Percentiles rank a stretch among this genome's conserved stretches.
phyloP scores from a whole-genome alignment of 2,113 vertebrate species.

The Uria lomvia region DNA sequence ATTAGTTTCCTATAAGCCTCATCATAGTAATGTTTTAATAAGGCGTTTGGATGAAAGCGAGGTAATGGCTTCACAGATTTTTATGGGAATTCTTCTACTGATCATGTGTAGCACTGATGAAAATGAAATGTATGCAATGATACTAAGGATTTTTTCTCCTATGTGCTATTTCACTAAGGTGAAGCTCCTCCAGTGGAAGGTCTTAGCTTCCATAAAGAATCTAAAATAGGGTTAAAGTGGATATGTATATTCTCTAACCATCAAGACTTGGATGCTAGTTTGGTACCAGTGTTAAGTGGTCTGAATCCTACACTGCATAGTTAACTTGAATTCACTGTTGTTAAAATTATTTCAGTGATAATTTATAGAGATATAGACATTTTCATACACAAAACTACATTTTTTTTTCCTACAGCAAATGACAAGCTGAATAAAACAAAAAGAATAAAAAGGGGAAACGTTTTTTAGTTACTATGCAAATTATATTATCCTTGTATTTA shows the following conservation, averaged over 20 bases:
- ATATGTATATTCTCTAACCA: background rate
- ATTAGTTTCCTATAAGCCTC: slow-evolving; percentile 6
- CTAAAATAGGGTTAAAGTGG: background rate
- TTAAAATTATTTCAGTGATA: background rate
- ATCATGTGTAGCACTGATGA: background rate
- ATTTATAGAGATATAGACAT: background rate
- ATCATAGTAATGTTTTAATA: background rate
- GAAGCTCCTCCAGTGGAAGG: background rate
- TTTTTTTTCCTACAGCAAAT: background rate
- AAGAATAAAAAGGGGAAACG: background rate
- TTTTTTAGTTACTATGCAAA: background rate
- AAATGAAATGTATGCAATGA: background rate
- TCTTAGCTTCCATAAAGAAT: background rate
- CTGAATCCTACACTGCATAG: background rate
- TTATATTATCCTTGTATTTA: background rate
- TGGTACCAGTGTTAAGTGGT: background rate
- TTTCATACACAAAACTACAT: background rate
- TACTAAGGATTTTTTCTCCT: background rate
- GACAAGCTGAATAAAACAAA: background rate
- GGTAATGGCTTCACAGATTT: background rate
- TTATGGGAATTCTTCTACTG: background rate
- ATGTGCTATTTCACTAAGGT: background rate
- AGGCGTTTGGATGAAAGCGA: background rate
- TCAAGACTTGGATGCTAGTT: background rate
- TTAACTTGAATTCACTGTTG: background rate